Conservation (phyloP, 2,888 invertebrate genomes). For the Drosophila leonis region DNA sequence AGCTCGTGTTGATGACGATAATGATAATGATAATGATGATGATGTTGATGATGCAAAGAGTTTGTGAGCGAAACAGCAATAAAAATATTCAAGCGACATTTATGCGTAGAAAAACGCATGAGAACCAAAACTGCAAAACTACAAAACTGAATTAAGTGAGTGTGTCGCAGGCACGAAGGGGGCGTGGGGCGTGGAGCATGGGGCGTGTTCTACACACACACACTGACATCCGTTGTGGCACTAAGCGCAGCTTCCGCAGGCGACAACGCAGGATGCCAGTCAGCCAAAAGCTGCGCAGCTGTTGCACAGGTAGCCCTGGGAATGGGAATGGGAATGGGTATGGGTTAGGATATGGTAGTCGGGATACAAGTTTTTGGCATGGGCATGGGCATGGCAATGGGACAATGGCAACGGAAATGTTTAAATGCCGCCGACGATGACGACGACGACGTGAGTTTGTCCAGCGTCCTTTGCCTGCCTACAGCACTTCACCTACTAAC, state of each 20-base stretch:
- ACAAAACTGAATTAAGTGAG: constrained; percentile 71
- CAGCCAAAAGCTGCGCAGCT: constrained; percentile 28
- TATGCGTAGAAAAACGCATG: constrained; percentile 62
- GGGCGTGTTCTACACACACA: constrained; percentile 23
- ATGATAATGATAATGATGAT: constrained; percentile 13
- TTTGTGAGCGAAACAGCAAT: constrained; percentile 60
- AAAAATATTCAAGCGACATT: constrained; percentile 80
- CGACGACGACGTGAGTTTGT: neutral
- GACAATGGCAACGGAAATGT: constrained; percentile 77
- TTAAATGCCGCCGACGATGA: constrained; percentile 68
- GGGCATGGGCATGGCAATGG: neutral
- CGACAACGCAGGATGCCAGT: constrained; percentile 54
- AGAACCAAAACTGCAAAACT: constrained; percentile 49
- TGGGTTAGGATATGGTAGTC: neutral
- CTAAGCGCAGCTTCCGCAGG: constrained; percentile 72
- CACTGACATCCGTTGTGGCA: constrained; percentile 67
- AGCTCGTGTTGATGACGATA: constrained; percentile 55
- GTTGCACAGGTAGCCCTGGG: constrained; percentile 50
- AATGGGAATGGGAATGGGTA: constrained; percentile 12
- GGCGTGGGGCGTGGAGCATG: neutral
- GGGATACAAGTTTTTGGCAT: neutral
- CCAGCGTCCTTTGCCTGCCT: constrained; percentile 2
- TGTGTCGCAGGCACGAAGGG: neutral
- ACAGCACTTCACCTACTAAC: constrained; percentile 11
- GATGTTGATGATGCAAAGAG: neutral